Base-by-base conservation (phyloP, 2,113 vertebrate species). In the Sebastes fasciatus region DNA sequence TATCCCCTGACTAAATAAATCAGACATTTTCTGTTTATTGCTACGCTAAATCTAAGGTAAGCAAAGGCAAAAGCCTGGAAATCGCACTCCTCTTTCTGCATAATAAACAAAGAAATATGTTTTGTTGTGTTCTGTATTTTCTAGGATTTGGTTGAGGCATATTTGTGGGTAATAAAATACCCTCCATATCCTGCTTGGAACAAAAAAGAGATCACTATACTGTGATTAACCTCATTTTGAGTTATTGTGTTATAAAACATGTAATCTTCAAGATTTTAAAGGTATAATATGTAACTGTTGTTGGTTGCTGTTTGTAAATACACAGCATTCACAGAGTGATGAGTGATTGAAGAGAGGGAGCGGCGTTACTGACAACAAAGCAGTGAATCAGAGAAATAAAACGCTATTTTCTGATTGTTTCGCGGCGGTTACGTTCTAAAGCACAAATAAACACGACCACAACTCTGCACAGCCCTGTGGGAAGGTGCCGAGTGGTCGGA, bases 1-100 rank as follows among this genome's bases (percentile, higher is more conserved):
- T 10, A 48, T 84, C 40, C 46, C 34, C 19, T 8, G 40, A 64
- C 49, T 26, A 52, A 69, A 77, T 65, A 54, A 82, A 58, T 72
- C 7, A 42, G 70, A 65, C 52, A 45, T 13, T 77, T 40, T 78
- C 2, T 5, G 23, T 80, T 48, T 51, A 74, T 13, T 71, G 63
- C 12, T 19, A 6, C 4, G 1, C 8, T 34, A 66, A 54, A 76
- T 73, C 11, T 75, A 11, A 51, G 11, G 51, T 45, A 83, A 66
- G 51, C 58, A 57, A 69, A 49, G 65, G 11, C 42, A 23, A 62
- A 60, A n/a, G 21, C 43, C 51, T 16, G 10, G 0, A 16, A 43
- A 42, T 48, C 7, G 8, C 9, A 46, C 12, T 55, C 17, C 16
- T 54, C 16, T 66, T 60, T 21, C n/a, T 43, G 42, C 23, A 19